Evolutionary conservation across 2,113 vertebrate species (phyloP), one percentile per base, ranked within the genome.

Genomic region (Dolichallabes microphthalmus): DNA sequence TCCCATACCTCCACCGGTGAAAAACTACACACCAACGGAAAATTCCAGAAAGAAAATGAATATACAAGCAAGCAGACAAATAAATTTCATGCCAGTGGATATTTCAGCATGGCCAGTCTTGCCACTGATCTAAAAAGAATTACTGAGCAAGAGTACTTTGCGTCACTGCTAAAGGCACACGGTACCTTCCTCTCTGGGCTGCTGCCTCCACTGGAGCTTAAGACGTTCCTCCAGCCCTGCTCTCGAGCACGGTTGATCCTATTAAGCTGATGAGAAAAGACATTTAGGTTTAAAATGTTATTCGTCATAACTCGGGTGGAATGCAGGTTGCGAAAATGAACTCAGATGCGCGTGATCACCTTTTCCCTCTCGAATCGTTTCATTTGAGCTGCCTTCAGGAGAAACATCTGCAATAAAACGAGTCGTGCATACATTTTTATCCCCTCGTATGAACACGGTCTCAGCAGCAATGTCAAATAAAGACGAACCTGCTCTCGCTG

Each of bases 231-330:
- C 98, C 98, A 99, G 89, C 98, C 98, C 94, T 98, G 97, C 85
- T 99, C 98, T 91, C 97, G 95, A 82, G 98, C 97, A 93, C 96
- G 96, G 91, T 99, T 98, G 94, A 98, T 97, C 88, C 95, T 95
- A 92, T 95, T 96, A 88, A 99, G 93, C 98, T 99, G 92, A 30
- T 25, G 74, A 7, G 83, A 82, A 77, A 45, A 86, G 55, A 80
- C 60, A 55, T 55, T 58, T 86, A 58, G 9, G 39, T 19, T 35
- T 39, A 80, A 45, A 35, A 73, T 10, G 39, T 22, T 32, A 25
- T 66, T 39, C 39, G 64, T 45, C 27, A 30, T 80, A 0, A 50
- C 20, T 12, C 10, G 9, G 22, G 6, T 27, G 13, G 79, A 35
- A 83, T 73, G 25, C 55, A 63, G 77, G 32, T 15, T 15, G 66